These are phyloP conservation scores for Torymus aiolomorphi DNA, from an alignment of 2,888 invertebrate species.

Conservation along the genomic window DNA sequence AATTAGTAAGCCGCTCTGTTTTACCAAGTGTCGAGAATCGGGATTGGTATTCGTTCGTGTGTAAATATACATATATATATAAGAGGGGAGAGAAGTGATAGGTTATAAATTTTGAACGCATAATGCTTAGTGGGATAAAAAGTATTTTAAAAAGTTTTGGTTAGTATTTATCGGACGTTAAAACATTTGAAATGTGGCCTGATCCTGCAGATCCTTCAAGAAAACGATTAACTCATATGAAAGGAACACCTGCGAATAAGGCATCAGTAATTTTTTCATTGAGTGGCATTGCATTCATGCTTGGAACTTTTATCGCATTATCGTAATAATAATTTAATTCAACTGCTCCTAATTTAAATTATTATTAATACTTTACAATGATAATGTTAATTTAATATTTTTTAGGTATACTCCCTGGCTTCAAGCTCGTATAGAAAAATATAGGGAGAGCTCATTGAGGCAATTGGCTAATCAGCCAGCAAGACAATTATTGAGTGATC, in stretches of 20 bases:
- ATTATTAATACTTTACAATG: too few relatives aligned
- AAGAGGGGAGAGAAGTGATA: too few relatives aligned
- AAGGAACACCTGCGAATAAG: constrained; percentile 64
- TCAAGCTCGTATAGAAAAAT: neutral
- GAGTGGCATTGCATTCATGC: neutral
- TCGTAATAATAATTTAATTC: constrained; percentile 27
- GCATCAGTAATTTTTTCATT: neutral
- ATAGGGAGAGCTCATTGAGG: neutral
- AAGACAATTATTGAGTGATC: constrained; percentile 15
- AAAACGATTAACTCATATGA: constrained; percentile 63
- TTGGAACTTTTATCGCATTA: neutral
- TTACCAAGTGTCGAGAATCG: too few relatives aligned
- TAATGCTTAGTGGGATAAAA: neutral
- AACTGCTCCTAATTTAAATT: too few relatives aligned
- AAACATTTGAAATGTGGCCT: constrained; percentile 58
- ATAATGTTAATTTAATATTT: constrained; percentile 1
- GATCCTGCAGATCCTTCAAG: constrained; percentile 60
- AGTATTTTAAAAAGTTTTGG: too few relatives aligned
- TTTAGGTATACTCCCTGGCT: constrained; percentile 19
- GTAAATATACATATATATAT: too few relatives aligned
- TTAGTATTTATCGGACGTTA: neutral
- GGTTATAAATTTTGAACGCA: neutral
- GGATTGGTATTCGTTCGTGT: too few relatives aligned
- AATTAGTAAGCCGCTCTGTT: too few relatives aligned
- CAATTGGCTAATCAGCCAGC: neutral